Conservation (phyloP, 2,888 invertebrate genomes). For the Axea sp. region DNA sequence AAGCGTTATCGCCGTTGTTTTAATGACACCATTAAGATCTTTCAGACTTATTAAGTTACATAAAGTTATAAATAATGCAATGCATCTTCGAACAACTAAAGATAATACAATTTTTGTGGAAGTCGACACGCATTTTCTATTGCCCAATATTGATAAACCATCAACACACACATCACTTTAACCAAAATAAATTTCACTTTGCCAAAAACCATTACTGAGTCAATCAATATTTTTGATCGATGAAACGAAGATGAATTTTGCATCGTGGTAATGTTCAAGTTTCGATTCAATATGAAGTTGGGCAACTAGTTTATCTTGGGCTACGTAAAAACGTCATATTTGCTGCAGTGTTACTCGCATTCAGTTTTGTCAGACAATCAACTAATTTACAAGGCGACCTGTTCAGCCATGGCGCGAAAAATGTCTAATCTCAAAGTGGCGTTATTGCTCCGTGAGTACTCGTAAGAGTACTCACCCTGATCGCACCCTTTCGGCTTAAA, state of each 20-base stretch:
- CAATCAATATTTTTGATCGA: slow-evolving; percentile 36
- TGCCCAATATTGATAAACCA: slow-evolving; percentile 12
- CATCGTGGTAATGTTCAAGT: slow-evolving; percentile 9
- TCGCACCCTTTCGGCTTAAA: slow-evolving; percentile 55
- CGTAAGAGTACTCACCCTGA: too few relatives aligned
- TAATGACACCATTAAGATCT: slow-evolving; percentile 52
- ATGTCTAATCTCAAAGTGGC: slow-evolving; percentile 54
- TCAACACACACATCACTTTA: slow-evolving; percentile 12
- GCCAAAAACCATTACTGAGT: slow-evolving; percentile 1
- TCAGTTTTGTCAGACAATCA: slow-evolving; percentile 27
- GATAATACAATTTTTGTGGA: slow-evolving; percentile 40
- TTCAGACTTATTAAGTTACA: slow-evolving; percentile 39
- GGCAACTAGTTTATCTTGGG: not conserved
- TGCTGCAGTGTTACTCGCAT: slow-evolving; percentile 25
- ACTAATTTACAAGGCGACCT: slow-evolving; percentile 9
- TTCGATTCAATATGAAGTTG: slow-evolving; percentile 20
- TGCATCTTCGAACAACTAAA: slow-evolving; percentile 25
- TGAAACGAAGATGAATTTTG: slow-evolving; percentile 15
- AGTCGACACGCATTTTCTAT: slow-evolving; percentile 30
- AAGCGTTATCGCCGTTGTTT: slow-evolving; percentile 47
- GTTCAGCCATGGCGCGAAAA: slow-evolving; percentile 32
- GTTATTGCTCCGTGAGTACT: slow-evolving; percentile 43
- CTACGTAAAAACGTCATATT: not conserved
- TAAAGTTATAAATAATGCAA: slow-evolving; percentile 44
- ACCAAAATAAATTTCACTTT: slow-evolving; percentile 26